Base-by-base conservation (phyloP, 64 coral and sea anemone genomes). In the Anthopleura sola region DNA sequence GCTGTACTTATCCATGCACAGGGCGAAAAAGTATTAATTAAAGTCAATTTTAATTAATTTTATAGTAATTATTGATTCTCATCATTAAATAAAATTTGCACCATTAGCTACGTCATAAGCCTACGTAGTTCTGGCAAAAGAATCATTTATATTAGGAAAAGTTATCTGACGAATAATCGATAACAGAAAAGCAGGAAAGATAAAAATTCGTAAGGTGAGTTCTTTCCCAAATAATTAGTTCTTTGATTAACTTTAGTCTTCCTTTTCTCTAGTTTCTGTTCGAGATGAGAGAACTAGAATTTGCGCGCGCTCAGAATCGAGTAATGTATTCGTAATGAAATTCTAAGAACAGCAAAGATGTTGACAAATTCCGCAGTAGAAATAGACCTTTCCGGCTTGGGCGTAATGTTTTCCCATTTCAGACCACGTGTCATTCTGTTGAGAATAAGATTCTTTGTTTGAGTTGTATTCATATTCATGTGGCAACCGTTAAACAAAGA, bases 31-130 rank as follows among this genome's bases (percentile, higher is more conserved):
- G 2, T 6, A 12, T 15, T 5, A 48, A 48, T 53, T 53, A 12
- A 8, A 44, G 9, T 44, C 40, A 44, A 6, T 44, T 44, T 44
- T 6, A 44, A 44, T 15, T 15, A 53, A 53, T 53, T 53, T 53
- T 53, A 14, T 15, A 14, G 50, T 17, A 53, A 53, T 53, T 48
- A 5, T 48, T 53, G 50, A 53, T 53, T 15, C 6, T 62, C n/a
- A n/a, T 7, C 7, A n/a, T 62, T 10, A 62, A 26, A 62, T 23
- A 28, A 62, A 62, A 62, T 9, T 62, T n/a, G 6, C 1, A 62
- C 58, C n/a, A 62, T 62, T 62, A 62, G 58, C n/a, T 62, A 62
- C 58, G 58, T 62, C 58, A 62, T 62, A 62, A 62, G 58, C n/a
- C 7, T 26, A 26, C 24, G 23, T 62, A 62, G 21, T n/a, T 53